phyloP scores from a whole-genome alignment of 2,113 vertebrate species.

The Zootoca vivipara region DNA sequence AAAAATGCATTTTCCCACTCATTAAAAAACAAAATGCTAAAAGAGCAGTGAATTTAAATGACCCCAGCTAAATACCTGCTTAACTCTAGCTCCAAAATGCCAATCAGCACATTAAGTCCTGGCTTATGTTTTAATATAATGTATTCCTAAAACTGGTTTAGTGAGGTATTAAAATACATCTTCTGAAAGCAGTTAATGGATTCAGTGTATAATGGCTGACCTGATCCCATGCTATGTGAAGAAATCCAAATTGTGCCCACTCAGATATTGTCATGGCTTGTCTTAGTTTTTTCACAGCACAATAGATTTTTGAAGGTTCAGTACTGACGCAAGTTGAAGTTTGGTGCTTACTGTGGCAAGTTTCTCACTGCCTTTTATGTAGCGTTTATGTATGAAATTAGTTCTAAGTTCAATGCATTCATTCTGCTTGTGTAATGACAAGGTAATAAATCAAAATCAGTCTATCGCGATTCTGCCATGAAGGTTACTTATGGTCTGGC shows the following conservation, averaged over 20 bases:
- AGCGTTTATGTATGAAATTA: neutral
- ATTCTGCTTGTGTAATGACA: slow-evolving; percentile 1
- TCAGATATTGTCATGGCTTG: neutral
- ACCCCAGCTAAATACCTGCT: neutral
- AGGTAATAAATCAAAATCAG: neutral
- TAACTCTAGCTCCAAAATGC: neutral
- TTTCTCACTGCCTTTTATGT: neutral
- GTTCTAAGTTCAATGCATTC: neutral
- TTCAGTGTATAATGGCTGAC: neutral
- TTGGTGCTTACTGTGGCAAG: neutral
- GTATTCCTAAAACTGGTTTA: neutral
- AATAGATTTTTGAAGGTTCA: neutral
- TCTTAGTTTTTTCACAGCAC: too few relatives aligned
- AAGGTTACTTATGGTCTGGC: neutral
- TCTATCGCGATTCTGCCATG: neutral
- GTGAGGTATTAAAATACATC: neutral
- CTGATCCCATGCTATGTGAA: neutral
- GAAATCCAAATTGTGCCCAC: neutral
- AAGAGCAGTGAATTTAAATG: neutral
- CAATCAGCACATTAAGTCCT: neutral
- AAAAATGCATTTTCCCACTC: neutral
- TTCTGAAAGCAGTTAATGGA: neutral
- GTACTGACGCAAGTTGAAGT: neutral
- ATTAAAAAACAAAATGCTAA: neutral
- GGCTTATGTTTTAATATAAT: neutral